Evolutionary conservation across 2,888 invertebrate species (phyloP), one percentile per base, ranked within the genome.

Genomic region (Tridacna gigas): DNA sequence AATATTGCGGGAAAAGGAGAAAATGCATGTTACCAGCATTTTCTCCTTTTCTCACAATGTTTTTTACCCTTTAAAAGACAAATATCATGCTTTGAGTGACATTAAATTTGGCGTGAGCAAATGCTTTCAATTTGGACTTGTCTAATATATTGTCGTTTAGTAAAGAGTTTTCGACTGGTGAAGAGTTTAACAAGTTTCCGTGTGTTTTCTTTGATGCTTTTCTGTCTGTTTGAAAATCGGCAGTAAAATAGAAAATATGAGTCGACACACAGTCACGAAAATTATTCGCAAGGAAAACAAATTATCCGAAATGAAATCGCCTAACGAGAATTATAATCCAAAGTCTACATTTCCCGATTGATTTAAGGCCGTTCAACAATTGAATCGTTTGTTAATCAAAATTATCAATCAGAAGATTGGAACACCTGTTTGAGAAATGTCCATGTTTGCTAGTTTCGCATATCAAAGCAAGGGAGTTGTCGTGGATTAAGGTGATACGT

Each of bases 401-500:
- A 63, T 63, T 47, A 71, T 28, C 65, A 75, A 78, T 60, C 63
- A 65, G 56, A 78, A 61, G 71, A 80, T 80, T 71, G 51, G 71
- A 71, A 71, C 71, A 71, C 71, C 71, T 71, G 79, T 63, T 65
- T 20, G 67, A 77, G 60, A 15, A 20, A 56, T 56, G 56, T 20
- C 56, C 20, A 56, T 20, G 56, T 56, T 56, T 37, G 45, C 12
- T 3, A 45, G 45, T 45, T 22, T 48, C 51, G 48, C 25, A 71
- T 71, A 71, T 26, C 71, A 51, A 71, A 71, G 71, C 51, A 51
- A 71, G 20, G 51, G 67, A 79, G 78, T 81, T 74, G 69, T 66
- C 51, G n/a, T 12, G 82, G 85, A 80, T 85, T 82, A 82, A 15
- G 71, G 37, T 79, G 80, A 85, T 82, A 79, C 74, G 74, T 80